phyloP scores from a whole-genome alignment of 2,888 invertebrate genomes.

The Imbricaverruca yamaguchii region DNA sequence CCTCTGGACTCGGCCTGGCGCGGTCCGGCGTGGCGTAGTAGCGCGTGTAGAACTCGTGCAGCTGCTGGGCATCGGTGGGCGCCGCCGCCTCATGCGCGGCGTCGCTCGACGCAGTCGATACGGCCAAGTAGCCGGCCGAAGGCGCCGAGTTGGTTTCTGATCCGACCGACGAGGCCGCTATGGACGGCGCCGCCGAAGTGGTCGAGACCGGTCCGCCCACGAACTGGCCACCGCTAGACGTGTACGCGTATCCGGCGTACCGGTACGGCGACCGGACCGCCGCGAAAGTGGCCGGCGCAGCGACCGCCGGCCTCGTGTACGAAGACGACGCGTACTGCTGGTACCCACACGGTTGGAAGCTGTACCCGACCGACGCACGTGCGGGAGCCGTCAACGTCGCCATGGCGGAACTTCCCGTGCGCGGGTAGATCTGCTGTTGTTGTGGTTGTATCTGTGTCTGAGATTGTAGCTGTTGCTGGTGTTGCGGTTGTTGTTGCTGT shows the following conservation, averaged over 20 bases:
- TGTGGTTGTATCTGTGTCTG: background rate
- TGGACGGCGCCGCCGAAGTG: no score
- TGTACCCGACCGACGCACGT: background rate
- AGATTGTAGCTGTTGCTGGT: background rate
- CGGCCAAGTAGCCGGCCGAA: background rate
- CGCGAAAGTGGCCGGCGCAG: background rate
- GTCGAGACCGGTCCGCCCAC: background rate
- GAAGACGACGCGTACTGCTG: background rate
- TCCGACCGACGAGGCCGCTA: no score
- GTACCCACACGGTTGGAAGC: background rate
- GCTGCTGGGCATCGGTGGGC: slow-evolving; percentile 7
- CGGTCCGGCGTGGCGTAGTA: slow-evolving; percentile 25
- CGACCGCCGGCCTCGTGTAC: background rate
- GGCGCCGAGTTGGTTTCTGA: no score
- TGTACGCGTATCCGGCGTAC: background rate
- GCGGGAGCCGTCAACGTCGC: no score
- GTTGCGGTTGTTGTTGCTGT: background rate
- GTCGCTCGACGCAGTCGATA: background rate
- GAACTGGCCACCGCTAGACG: background rate
- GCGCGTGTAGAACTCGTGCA: slow-evolving; percentile 22
- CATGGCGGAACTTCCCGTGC: background rate
- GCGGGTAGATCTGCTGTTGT: background rate
- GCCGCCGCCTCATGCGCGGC: background rate
- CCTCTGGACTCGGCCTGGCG: background rate
- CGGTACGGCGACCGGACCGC: background rate